These are phyloP conservation scores for Manacus vitellinus DNA, from an alignment of 2,113 vertebrate species.

Conservation along the genomic window DNA sequence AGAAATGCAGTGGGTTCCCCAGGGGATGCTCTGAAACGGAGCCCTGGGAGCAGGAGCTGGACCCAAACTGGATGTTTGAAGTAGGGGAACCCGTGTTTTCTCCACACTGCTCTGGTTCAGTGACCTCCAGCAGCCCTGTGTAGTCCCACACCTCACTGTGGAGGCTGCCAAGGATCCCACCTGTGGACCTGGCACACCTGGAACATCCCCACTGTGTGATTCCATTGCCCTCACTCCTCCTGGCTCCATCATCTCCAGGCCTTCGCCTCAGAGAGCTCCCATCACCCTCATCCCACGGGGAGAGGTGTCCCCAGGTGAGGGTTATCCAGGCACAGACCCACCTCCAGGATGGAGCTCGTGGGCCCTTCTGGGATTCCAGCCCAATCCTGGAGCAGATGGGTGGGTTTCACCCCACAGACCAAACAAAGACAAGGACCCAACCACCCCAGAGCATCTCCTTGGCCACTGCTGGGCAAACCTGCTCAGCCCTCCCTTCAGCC, in stretches of 20 bases:
- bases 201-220: neutral
- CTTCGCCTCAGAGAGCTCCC: neutral
- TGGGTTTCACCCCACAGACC: rapidly evolving
- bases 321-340: neutral
- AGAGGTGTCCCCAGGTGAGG: neutral
- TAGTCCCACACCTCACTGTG: rapidly evolving
- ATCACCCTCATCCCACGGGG: neutral
- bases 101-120: neutral
- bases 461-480: rapidly evolving
- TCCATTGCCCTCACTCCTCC: neutral
- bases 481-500: neutral
- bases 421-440: neutral
- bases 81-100: rapidly evolving
- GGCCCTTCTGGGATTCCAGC: neutral
- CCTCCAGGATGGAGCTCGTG: rapidly evolving
- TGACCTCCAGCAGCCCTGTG: neutral
- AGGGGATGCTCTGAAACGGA: no score
- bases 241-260: neutral
- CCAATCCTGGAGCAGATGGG: neutral
- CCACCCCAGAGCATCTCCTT: neutral
- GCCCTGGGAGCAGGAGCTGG: neutral
- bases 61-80: rapidly evolving
- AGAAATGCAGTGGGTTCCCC: rapidly evolving
- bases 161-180: neutral
- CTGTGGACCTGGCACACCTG: neutral